Conservation (phyloP, 2,113 vertebrate species). For the Cyprinodon tularosa region DNA sequence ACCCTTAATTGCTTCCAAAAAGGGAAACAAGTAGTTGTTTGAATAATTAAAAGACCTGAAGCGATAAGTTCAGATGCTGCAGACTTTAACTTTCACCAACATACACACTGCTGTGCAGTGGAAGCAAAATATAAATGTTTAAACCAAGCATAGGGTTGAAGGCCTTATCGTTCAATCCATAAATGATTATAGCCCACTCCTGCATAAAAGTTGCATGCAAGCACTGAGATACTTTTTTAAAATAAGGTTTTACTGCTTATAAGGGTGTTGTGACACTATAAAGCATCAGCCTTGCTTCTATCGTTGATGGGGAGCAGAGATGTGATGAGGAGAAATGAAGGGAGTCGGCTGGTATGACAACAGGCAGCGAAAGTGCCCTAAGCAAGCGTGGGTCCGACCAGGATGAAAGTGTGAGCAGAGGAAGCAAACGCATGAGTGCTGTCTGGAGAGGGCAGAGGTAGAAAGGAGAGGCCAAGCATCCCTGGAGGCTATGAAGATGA, state of each 20-base stretch:
- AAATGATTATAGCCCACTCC: not conserved
- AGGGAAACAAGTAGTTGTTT: conserved; percentile 1
- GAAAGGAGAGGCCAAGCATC: conserved; percentile 33
- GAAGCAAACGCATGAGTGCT: conserved; percentile 22
- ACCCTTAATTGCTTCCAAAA: conserved; percentile 6
- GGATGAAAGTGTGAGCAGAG: conserved; percentile 39
- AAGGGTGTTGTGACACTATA: not conserved
- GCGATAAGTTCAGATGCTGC: not conserved
- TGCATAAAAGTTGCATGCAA: not conserved
- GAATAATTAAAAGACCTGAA: not conserved
- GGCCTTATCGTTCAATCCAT: conserved; percentile 7
- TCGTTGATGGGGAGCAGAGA: conserved; percentile 10
- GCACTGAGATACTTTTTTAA: not conserved
- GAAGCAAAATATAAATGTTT: not conserved
- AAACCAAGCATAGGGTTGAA: not conserved
- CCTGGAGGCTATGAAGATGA: conserved; percentile 46
- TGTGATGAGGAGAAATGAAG: conserved; percentile 2
- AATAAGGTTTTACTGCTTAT: not conserved
- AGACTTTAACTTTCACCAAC: not conserved
- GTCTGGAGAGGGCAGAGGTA: conserved; percentile 19
- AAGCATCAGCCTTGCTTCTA: conserved; percentile 10
- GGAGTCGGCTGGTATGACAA: conserved; percentile 35
- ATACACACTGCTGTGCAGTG: not conserved
- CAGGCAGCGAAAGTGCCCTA: conserved; percentile 25
- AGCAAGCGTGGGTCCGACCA: conserved; percentile 37